Evolutionary conservation across 2,797 vertebrate genomes (phyloP).

Genomic region (Discoglossus pictus): DNA sequence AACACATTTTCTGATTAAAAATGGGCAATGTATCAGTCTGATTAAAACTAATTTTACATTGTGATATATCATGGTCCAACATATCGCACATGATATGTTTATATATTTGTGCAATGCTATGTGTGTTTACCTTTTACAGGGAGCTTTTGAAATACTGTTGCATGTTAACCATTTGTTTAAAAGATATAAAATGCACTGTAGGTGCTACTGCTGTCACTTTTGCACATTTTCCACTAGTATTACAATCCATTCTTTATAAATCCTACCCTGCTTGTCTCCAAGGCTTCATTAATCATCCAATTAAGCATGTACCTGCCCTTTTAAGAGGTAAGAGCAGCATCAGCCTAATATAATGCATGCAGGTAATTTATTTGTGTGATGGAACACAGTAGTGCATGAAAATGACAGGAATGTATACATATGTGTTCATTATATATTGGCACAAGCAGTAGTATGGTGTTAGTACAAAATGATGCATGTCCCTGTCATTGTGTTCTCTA

Average conservation of each 20-base stretch:
- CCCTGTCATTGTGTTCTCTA: too few species aligned
- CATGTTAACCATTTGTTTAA: slow-evolving; percentile 20
- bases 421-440: slow-evolving; percentile 5
- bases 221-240: slow-evolving; percentile 8
- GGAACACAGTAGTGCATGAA: slow-evolving; percentile 18
- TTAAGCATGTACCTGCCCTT: slow-evolving; percentile 45
- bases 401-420: slow-evolving; percentile 10
- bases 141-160: slow-evolving; percentile 1
- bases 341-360: slow-evolving; percentile 39
- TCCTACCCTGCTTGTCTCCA: slow-evolving; percentile 40
- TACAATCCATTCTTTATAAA: slow-evolving; percentile 41
- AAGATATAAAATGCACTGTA: slow-evolving; percentile 28
- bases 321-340: not conserved
- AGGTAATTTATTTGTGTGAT: slow-evolving; percentile 20
- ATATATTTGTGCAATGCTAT: too few species aligned
- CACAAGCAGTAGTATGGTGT: too few species aligned
- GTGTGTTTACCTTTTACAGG: too few species aligned
- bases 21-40: too few species aligned
- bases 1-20: too few species aligned
- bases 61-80: too few species aligned
- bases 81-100: too few species aligned
- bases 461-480: too few species aligned
- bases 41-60: too few species aligned
- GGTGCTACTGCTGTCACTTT: slow-evolving; percentile 3
- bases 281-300: slow-evolving; percentile 40